Evolutionary conservation across 1,140 invertebrate species (phyloP), one percentile per base, ranked within the genome.

Genomic region (Ladona fulva): DNA sequence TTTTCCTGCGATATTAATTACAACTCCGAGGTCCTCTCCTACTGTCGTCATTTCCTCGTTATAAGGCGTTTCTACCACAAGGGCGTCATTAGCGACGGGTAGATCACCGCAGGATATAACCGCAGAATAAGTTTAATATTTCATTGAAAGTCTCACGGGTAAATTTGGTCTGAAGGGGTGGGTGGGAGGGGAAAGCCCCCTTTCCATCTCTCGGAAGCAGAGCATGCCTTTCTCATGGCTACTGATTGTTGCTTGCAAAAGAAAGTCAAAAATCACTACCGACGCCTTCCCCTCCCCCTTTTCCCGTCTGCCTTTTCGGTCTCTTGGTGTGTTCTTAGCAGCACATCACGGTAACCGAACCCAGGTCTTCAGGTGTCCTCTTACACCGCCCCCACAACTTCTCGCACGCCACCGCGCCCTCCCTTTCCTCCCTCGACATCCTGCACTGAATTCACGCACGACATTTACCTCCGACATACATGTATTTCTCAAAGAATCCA

Each of bases 41-140:
- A 37, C 29, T 37, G 29, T 37, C 29, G 29, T 37, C 29, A 37
- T 37, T 37, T 37, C 29, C 29, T 37, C 29, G 29, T 37, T 37
- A 37, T 37, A 37, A 37, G 29, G 29, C 29, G 29, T 37, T 37
- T 37, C 29, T 37, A 37, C 29, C 29, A 37, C 29, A 37, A 37
- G 29, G 29, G 29, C 29, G 29, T 37, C 52, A 66, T 66, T 66
- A 66, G 29, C 52, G 52, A 66, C 52, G 52, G 52, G 52, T 19
- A 37, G 29, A 37, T 37, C 29, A 66, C 52, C 52, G 52, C 52
- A 66, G n/a, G 16, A 6, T 22, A 66, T 22, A 22, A 66, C 52
- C 52, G 52, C 52, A 66, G n/a, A 66, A 66, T 66, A 66, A 66
- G 52, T 66, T 66, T 66, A 66, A 66, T 66, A 22, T 66, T 66